phyloP scores from a whole-genome alignment of 2,113 vertebrate genomes.

The Isurus oxyrinchus region DNA sequence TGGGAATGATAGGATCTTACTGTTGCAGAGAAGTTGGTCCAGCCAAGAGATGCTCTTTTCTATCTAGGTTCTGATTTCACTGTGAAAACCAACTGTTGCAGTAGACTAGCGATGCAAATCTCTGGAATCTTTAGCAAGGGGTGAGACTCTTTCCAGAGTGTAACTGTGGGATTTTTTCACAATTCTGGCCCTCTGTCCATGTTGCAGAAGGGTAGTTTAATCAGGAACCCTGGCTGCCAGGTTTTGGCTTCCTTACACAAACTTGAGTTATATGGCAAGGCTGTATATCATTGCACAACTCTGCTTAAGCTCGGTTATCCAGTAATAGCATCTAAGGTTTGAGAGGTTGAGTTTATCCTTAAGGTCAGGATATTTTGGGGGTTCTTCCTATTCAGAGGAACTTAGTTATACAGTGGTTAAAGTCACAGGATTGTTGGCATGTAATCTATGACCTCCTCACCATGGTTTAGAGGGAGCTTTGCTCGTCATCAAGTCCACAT shows the following conservation, averaged over 20 bases:
- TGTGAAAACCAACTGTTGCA: background rate
- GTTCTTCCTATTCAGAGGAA: background rate
- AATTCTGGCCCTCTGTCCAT: background rate
- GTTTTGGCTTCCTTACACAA: background rate
- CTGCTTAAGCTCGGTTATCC: background rate
- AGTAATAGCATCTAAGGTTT: background rate
- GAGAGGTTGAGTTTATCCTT: background rate
- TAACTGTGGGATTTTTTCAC: background rate
- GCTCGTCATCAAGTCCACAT: too few relatives aligned
- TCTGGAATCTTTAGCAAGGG: background rate
- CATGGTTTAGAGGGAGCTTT: background rate
- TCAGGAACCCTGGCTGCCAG: background rate
- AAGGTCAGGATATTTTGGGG: background rate
- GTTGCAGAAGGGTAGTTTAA: background rate
- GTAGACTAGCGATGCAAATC: background rate
- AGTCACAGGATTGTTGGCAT: background rate
- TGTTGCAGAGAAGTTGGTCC: background rate
- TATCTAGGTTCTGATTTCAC: background rate
- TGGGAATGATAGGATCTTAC: background rate
- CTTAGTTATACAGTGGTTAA: background rate
- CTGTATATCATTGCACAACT: background rate
- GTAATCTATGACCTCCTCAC: background rate
- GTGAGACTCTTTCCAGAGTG: background rate
- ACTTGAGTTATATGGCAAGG: background rate
- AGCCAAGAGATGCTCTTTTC: background rate